phyloP scores from a whole-genome alignment of 2,113 vertebrate species.

The Notechis scutatus region DNA sequence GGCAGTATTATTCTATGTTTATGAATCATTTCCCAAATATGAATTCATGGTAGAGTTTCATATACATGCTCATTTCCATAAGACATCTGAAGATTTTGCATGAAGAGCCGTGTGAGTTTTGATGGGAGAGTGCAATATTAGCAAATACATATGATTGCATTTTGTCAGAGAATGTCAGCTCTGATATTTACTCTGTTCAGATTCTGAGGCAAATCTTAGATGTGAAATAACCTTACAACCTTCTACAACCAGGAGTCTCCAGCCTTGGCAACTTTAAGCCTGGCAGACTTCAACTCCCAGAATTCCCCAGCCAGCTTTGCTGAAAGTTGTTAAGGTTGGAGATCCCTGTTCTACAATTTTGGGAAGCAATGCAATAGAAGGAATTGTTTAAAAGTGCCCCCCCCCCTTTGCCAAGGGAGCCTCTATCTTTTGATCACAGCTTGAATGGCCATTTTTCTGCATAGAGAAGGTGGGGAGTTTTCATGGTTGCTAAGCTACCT shows the following conservation, averaged over 20 bases:
- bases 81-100: background rate
- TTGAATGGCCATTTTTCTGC: background rate
- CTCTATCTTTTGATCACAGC: background rate
- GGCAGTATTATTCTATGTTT: background rate
- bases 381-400: background rate
- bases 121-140: background rate
- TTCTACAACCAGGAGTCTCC: background rate
- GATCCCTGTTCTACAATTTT: background rate
- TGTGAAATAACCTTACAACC: background rate
- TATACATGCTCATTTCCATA: background rate
- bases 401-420: background rate
- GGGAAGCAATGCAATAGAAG: background rate
- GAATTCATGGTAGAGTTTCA: background rate
- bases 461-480: background rate
- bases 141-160: background rate
- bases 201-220: background rate
- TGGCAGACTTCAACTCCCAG: no score
- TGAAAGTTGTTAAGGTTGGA: no score
- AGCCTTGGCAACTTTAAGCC: no score
- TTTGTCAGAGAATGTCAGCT: background rate
- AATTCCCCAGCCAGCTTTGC: no score
- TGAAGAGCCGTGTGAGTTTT: background rate
- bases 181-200: background rate
- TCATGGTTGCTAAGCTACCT: conserved; percentile 8
- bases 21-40: background rate